Percentiles rank a stretch among this genome's conserved stretches.
These are phyloP conservation scores for Agrochola litura DNA, from an alignment of 2,888 invertebrate genomes.

Conservation along the genomic window DNA sequence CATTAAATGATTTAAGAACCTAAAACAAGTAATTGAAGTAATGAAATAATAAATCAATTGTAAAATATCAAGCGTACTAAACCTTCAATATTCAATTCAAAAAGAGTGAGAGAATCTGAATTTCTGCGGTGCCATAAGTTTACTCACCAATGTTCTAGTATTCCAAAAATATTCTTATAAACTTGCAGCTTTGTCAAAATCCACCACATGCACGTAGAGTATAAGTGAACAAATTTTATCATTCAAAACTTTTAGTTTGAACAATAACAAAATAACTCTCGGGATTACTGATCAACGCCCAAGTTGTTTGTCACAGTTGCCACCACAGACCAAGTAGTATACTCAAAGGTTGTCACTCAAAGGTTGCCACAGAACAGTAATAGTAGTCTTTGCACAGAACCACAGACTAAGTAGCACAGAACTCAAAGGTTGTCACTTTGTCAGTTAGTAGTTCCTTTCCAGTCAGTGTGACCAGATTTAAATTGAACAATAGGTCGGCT, in stretches of 20 bases:
- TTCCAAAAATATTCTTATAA: neutral
- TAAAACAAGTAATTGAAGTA: too few species aligned
- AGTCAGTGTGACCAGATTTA: too few species aligned
- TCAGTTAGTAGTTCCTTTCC: too few species aligned
- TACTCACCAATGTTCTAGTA: slow-evolving; percentile 18
- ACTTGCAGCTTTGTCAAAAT: slow-evolving; percentile 1
- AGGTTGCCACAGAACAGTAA: too few species aligned
- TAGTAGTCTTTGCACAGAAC: too few species aligned
- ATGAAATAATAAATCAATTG: neutral
- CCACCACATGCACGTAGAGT: neutral
- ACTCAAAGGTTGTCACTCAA: too few species aligned
- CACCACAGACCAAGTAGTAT: too few species aligned
- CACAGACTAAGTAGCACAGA: too few species aligned
- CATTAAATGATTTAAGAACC: neutral
- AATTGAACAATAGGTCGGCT: too few species aligned
- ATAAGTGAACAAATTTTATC: neutral
- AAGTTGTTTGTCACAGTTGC: slow-evolving; percentile 6
- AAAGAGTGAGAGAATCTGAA: neutral
- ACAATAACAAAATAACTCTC: slow-evolving; percentile 26
- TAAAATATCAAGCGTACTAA: neutral
- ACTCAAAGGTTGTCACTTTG: too few species aligned
- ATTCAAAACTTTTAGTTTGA: slow-evolving; percentile 22
- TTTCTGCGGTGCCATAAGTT: neutral
- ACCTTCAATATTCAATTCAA: slow-evolving; percentile 9
- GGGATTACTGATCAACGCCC: slow-evolving; percentile 45